These are phyloP conservation scores for Trididemnum clinides DNA, from an alignment of 23 tunicate species.

Conservation along the genomic window DNA sequence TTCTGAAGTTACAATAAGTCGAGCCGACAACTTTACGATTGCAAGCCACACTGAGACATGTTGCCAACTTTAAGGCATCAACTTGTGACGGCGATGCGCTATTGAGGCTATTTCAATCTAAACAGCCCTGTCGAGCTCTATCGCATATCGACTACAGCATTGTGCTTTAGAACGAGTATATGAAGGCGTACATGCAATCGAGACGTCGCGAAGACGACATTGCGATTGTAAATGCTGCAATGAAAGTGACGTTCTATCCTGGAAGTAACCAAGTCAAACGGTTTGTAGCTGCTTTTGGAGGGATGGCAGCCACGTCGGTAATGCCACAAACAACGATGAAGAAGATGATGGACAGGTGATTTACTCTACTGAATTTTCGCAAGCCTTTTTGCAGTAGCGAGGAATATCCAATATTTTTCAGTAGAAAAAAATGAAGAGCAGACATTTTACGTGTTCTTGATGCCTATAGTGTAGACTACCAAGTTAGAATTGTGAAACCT, in stretches of 20 bases:
- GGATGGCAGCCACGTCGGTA: conserved; percentile 81
- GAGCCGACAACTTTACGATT: no score
- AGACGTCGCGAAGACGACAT: conserved; percentile 93
- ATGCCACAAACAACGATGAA: conserved; percentile 65
- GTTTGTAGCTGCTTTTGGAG: conserved; percentile 84
- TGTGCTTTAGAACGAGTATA: conserved; percentile 82
- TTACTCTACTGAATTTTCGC: no score
- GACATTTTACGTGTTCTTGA: no score
- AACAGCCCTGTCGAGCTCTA: no score
- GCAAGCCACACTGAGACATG: no score
- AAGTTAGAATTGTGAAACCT: neutral
- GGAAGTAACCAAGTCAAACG: conserved; percentile 48
- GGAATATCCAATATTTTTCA: no score
- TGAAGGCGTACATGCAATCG: conserved; percentile 83
- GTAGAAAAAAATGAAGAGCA: no score
- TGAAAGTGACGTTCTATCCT: conserved; percentile 74
- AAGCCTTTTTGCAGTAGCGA: no score
- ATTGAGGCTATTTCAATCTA: no score
- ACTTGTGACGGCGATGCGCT: no score
- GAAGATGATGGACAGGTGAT: conserved; percentile 69
- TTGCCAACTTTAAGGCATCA: no score
- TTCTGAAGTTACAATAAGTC: neutral
- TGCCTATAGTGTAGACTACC: neutral
- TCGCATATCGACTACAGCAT: no score
- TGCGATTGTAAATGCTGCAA: conserved; percentile 95